Evolutionary conservation across 2,113 vertebrate genomes (phyloP).

Genomic region (Brachionichthys hirsutus): DNA sequence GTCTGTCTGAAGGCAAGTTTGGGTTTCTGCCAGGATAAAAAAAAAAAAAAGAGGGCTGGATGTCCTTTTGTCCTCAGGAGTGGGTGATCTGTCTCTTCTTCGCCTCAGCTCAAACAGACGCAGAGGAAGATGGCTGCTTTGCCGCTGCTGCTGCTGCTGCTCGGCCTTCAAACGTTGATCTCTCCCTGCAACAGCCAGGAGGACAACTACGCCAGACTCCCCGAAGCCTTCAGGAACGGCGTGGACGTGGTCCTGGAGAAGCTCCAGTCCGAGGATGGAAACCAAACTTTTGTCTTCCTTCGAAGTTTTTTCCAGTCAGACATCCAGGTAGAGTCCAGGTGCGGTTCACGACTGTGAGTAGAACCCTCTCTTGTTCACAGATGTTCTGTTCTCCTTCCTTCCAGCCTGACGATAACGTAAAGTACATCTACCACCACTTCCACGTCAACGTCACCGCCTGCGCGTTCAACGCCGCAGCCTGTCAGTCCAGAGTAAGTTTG

Average conservation of each 20-base stretch:
- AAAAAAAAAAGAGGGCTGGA: slow-evolving; percentile 30
- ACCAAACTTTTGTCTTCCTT: slow-evolving; percentile 69
- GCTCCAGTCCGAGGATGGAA: slow-evolving; percentile 42
- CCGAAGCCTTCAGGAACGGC: slow-evolving; percentile 62
- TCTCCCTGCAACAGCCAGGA: slow-evolving; percentile 24
- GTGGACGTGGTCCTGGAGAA: slow-evolving; percentile 68
- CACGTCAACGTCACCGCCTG: slow-evolving; percentile 74
- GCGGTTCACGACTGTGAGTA: neutral
- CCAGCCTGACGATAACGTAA: slow-evolving; percentile 68
- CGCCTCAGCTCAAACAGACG: slow-evolving; percentile 9
- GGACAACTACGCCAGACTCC: slow-evolving; percentile 44
- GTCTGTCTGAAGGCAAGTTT: no score
- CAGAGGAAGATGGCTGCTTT: slow-evolving; percentile 57
- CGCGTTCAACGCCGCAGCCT: slow-evolving; percentile 37
- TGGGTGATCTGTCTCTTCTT: neutral
- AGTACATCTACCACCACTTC: slow-evolving; percentile 72
- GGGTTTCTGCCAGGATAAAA: neutral
- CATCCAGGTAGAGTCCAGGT: slow-evolving; percentile 57
- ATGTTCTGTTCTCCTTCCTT: neutral
- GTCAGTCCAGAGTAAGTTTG: slow-evolving; percentile 69
- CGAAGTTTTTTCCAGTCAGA: slow-evolving; percentile 52
- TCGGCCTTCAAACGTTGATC: slow-evolving; percentile 27
- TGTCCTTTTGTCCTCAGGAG: slow-evolving; percentile 7
- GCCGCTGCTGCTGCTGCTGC: slow-evolving; percentile 39
- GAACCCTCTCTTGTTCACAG: neutral